phyloP scores from a whole-genome alignment of 2,888 invertebrate species.

The Hedya salicella region DNA sequence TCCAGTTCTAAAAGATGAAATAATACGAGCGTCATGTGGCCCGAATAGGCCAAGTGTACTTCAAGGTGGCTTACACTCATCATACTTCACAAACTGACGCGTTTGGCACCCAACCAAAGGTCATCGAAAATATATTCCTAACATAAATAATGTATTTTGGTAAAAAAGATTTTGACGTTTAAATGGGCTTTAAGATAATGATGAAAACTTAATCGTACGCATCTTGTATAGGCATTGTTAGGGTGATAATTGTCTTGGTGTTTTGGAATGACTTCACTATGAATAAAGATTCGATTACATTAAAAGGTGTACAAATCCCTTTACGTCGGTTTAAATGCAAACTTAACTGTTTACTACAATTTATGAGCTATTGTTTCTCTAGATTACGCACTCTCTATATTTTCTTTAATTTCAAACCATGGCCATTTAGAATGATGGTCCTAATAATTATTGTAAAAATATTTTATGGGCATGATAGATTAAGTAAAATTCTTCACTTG shows the following conservation, averaged over 20 bases:
- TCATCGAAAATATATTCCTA: conserved; percentile 63
- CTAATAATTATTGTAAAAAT: conserved; percentile 68
- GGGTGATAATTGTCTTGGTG: conserved; percentile 62
- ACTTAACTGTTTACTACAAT: conserved; percentile 12
- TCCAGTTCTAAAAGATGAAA: conserved; percentile 8
- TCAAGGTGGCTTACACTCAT: conserved; percentile 2
- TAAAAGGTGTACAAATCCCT: conserved; percentile 58
- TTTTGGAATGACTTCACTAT: conserved; percentile 68
- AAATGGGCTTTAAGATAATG: conserved; percentile 65
- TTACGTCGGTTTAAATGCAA: conserved; percentile 12
- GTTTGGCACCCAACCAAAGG: conserved; percentile 47
- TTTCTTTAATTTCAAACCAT: conserved; percentile 53
- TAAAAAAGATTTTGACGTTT: conserved; percentile 66
- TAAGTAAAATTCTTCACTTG: conserved; percentile 28
- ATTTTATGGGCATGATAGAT: conserved; percentile 71
- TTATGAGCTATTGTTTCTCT: conserved; percentile 20
- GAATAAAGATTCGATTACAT: conserved; percentile 55
- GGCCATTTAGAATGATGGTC: conserved; percentile 64
- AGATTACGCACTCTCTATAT: conserved; percentile 37
- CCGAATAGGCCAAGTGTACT: neutral
- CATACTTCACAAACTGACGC: conserved; percentile 44
- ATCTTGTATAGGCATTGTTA: conserved; percentile 57
- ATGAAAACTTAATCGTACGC: conserved; percentile 62
- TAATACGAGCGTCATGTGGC: conserved; percentile 2
- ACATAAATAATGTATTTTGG: conserved; percentile 63